phyloP scores from a whole-genome alignment of 1,140 invertebrate genomes.

The Drosophila nannoptera region DNA sequence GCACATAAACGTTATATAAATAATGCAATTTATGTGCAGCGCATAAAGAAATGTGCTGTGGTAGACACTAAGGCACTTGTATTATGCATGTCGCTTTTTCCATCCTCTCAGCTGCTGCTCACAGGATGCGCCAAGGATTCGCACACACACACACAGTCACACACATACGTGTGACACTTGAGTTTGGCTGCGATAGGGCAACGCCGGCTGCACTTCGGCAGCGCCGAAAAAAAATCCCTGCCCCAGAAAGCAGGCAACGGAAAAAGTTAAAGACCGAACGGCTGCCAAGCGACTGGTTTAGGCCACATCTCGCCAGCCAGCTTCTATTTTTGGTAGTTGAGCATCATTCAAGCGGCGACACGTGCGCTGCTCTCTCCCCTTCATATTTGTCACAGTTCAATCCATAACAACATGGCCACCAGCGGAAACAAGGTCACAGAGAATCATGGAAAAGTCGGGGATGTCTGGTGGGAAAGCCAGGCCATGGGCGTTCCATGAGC shows the following conservation, averaged over 20 bases:
- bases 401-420: not conserved
- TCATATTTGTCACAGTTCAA: constrained; percentile 9
- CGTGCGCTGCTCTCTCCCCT: constrained; percentile 6
- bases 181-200: constrained; percentile 20
- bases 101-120: constrained; percentile 9
- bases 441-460: too few relatives aligned
- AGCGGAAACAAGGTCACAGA: too few relatives aligned
- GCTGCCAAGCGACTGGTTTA: constrained; percentile 12
- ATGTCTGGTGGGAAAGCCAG: not conserved
- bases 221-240: constrained; percentile 44
- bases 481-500: not conserved
- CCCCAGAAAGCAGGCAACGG: constrained; percentile 47
- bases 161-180: constrained; percentile 18
- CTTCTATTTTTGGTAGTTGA: not conserved
- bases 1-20: constrained; percentile 69
- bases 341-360: constrained; percentile 1
- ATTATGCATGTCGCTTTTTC: constrained; percentile 60
- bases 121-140: constrained; percentile 14
- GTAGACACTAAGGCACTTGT: constrained; percentile 71
- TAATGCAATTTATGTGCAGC: constrained; percentile 75
- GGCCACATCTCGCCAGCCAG: not conserved
- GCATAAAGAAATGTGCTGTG: constrained; percentile 69
- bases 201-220: constrained; percentile 21
- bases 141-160: too few relatives aligned
- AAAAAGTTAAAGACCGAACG: constrained; percentile 47